Evolutionary conservation across 1,140 invertebrate genomes (phyloP).

Genomic region (Hyphantria cunea): DNA sequence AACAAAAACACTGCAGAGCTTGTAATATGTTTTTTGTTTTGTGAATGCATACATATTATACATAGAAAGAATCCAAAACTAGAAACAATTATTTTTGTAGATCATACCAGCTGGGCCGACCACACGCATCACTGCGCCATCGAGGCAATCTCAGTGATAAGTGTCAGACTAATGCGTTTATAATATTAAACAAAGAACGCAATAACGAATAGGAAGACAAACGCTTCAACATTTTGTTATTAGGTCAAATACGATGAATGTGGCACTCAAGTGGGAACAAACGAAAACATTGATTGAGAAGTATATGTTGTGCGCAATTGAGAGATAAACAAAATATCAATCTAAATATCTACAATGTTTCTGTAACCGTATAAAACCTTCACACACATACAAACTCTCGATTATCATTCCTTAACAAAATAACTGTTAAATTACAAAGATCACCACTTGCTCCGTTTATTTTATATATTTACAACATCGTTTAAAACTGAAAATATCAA

Average conservation of each 20-base stretch:
- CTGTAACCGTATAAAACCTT: constrained; percentile 28
- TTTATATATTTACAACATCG: constrained; percentile 36
- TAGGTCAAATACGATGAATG: background rate
- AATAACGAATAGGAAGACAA: too few species aligned
- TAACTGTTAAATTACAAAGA: constrained; percentile 30
- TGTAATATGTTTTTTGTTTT: too few species aligned
- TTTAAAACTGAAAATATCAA: constrained; percentile 28
- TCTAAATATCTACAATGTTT: constrained; percentile 30
- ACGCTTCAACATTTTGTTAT: too few species aligned
- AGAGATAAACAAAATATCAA: constrained; percentile 2
- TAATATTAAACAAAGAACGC: too few species aligned
- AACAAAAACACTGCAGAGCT: too few species aligned
- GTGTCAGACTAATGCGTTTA: too few species aligned
- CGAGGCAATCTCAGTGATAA: too few species aligned
- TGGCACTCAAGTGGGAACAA: constrained; percentile 8
- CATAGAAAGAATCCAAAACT: too few species aligned
- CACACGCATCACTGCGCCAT: too few species aligned
- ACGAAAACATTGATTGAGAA: constrained; percentile 22
- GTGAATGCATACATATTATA: too few species aligned
- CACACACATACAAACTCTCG: constrained; percentile 24
- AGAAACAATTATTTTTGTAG: too few species aligned
- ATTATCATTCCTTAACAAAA: constrained; percentile 31
- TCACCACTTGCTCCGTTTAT: constrained; percentile 32
- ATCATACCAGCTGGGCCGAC: too few species aligned
- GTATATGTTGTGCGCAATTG: constrained; percentile 23